Conservation (phyloP, 2,888 invertebrate genomes). For the Elysia crispata region DNA sequence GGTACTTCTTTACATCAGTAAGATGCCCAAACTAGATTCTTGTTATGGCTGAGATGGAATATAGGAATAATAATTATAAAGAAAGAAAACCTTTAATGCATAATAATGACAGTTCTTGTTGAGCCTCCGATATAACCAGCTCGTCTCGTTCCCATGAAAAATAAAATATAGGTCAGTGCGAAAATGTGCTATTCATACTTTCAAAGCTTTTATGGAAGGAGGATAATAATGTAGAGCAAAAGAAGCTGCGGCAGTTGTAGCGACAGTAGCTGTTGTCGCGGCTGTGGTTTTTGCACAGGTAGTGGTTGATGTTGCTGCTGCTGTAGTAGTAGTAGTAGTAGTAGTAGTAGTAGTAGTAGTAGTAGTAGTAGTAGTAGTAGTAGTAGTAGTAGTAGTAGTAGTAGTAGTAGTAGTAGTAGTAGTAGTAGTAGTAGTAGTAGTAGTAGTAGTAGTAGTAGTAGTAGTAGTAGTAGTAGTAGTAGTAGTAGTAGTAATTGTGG, state of each 20-base stretch:
- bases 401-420: constrained; percentile 9
- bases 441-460: constrained; percentile 9
- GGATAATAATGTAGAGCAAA: not conserved
- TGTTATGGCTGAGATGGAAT: no score
- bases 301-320: not conserved
- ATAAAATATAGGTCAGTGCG: no score
- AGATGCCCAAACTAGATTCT: no score
- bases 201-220: no score
- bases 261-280: not conserved
- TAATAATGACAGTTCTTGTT: no score
- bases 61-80: no score
- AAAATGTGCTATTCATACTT: no score
- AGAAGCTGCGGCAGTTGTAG: constrained; percentile 1
- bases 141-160: no score
- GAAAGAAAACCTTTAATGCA: no score
- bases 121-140: no score
- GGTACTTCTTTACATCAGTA: no score
- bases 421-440: constrained; percentile 4
- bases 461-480: constrained; percentile 9
- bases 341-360: constrained; percentile 1
- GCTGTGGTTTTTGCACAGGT: not conserved
- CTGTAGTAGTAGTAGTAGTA: constrained; percentile 1
- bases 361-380: not conserved
- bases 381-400: constrained; percentile 9
- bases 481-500: not conserved